These are phyloP conservation scores for Venustaconcha ellipsiformis DNA, from an alignment of 1,140 invertebrate species.

Conservation along the genomic window DNA sequence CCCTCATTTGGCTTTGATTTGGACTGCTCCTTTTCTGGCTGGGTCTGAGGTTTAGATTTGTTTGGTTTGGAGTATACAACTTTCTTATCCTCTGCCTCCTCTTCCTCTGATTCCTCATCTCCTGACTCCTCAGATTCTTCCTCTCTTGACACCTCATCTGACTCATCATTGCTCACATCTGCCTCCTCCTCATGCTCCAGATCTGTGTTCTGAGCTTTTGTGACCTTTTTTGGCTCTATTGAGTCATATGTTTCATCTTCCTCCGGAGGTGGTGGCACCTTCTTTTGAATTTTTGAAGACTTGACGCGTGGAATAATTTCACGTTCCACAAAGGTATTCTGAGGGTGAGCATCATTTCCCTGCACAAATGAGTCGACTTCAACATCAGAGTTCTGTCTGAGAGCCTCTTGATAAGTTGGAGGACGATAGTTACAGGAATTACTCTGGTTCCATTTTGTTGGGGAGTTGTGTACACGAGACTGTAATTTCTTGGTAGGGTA, in stretches of 20 bases:
- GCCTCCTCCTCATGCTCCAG: conserved; percentile 29
- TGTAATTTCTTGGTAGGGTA: too few relatives aligned
- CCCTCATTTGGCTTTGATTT: background rate
- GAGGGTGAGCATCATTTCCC: conserved; percentile 18
- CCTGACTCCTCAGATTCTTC: conserved; percentile 8
- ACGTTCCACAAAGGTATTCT: conserved; percentile 28
- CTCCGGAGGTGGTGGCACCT: conserved; percentile 19
- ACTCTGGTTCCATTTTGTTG: too few relatives aligned
- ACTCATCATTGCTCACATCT: conserved; percentile 7
- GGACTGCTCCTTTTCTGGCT: background rate
- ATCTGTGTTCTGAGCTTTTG: conserved; percentile 7
- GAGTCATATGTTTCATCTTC: conserved; percentile 29
- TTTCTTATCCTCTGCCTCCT: conserved; percentile 7
- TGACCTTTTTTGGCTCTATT: conserved; percentile 24
- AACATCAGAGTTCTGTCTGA: conserved; percentile 22
- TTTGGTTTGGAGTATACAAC: conserved; percentile 6
- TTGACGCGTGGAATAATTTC: conserved; percentile 17
- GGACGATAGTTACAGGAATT: conserved; percentile 15
- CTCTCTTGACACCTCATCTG: conserved; percentile 13
- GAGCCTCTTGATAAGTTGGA: conserved; percentile 27
- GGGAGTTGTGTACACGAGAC: too few relatives aligned
- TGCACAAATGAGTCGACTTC: conserved; percentile 26
- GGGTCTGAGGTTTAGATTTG: background rate
- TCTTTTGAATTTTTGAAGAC: background rate
- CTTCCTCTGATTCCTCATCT: conserved; percentile 7